Percentiles rank a stretch among this genome's conserved stretches.
phyloP scores from a whole-genome alignment of 2,113 vertebrate species.

The Dicaeum eximium region DNA sequence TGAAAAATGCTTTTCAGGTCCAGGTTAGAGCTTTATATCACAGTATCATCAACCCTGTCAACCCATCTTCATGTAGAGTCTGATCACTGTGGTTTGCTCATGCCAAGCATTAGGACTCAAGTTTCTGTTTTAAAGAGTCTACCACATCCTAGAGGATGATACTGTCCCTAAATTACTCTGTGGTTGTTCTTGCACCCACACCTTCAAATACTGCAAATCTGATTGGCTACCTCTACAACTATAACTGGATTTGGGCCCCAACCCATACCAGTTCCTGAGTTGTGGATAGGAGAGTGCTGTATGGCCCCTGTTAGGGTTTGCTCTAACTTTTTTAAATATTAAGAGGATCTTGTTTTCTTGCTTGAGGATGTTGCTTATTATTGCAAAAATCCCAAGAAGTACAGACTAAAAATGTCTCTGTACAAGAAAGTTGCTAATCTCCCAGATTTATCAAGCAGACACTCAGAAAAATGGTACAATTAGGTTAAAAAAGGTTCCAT shows the following conservation, averaged over 20 bases:
- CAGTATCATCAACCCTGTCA: background rate
- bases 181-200: background rate
- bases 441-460: background rate
- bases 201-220: background rate
- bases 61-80: background rate
- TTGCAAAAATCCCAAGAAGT: background rate
- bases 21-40: background rate
- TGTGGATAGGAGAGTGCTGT: background rate
- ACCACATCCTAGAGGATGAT: background rate
- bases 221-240: background rate
- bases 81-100: background rate
- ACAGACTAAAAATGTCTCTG: background rate
- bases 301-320: background rate
- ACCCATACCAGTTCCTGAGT: rapidly evolving
- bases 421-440: background rate
- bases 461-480: background rate
- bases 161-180: background rate
- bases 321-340: background rate
- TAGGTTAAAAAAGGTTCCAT: background rate
- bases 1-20: background rate
- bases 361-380: background rate
- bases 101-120: background rate
- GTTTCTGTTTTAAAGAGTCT: background rate
- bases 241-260: background rate
- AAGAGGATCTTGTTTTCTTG: background rate